phyloP scores from a whole-genome alignment of 1,140 invertebrate species.

The Euborellia annulipes region DNA sequence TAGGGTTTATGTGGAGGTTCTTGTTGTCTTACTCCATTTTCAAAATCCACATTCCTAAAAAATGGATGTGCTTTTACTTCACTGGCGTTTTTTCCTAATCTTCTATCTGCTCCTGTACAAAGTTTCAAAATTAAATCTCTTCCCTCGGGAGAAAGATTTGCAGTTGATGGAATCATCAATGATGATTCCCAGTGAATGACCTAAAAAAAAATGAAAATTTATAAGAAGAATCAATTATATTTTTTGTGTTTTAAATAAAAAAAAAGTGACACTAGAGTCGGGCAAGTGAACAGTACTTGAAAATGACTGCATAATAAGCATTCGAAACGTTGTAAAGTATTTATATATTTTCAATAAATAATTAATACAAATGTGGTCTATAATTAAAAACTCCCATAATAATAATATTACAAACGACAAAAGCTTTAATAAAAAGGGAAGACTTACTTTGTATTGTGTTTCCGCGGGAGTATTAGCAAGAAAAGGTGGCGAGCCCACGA shows the following conservation, averaged over 20 bases:
- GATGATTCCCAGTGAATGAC: conserved; percentile 94
- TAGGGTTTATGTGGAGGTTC: conserved; percentile 83
- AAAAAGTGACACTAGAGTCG: too few relatives aligned
- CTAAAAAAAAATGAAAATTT: conserved; percentile 36
- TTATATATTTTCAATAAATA: too few relatives aligned
- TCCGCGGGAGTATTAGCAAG: conserved; percentile 82
- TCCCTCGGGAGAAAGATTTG: conserved; percentile 71
- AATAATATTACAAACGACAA: too few relatives aligned
- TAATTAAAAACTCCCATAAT: too few relatives aligned
- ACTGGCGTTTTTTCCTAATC: conserved; percentile 79
- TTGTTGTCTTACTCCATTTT: conserved; percentile 72
- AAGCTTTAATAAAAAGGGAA: too few relatives aligned
- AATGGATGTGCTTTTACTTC: conserved; percentile 93
- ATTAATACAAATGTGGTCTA: too few relatives aligned
- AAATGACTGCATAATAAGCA: too few relatives aligned
- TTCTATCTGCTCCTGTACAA: conserved; percentile 71
- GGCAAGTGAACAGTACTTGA: too few relatives aligned
- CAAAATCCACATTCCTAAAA: conserved; percentile 78
- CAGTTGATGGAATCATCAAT: conserved; percentile 73
- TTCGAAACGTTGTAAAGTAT: too few relatives aligned
- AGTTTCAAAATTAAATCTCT: conserved; percentile 83
- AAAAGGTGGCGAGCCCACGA: conserved; percentile 95
- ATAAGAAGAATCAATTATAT: too few relatives aligned
- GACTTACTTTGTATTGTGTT: conserved; percentile 87
- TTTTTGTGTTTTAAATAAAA: too few relatives aligned